Evolutionary conservation across 2,113 vertebrate genomes (phyloP).

Genomic region (Myotis brandtii): DNA sequence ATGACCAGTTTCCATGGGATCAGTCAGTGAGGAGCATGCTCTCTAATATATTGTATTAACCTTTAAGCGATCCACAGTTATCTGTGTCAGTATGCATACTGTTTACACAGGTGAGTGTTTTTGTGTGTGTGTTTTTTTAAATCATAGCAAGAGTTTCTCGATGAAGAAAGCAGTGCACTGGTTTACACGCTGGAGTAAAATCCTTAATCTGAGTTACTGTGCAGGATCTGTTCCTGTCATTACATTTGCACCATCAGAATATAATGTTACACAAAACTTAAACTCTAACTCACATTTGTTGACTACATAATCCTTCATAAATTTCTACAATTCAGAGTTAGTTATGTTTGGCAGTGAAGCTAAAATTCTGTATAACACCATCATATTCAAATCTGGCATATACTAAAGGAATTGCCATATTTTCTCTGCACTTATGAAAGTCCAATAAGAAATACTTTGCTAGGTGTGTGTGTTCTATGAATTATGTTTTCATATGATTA

Average conservation of each 20-base stretch:
- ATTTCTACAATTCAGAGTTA: background rate
- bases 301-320: background rate
- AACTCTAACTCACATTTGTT: background rate
- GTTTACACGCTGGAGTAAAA: background rate
- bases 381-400: background rate
- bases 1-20: background rate
- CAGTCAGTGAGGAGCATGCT: background rate
- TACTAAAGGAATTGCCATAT: background rate
- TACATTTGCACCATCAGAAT: background rate
- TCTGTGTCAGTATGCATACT: background rate
- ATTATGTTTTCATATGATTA: background rate
- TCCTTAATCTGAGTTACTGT: background rate
- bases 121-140: background rate
- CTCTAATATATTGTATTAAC: background rate
- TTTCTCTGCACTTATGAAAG: slow-evolving; percentile 11
- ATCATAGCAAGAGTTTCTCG: background rate
- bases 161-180: background rate
- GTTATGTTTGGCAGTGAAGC: background rate
- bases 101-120: background rate
- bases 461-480: background rate
- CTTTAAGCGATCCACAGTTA: background rate
- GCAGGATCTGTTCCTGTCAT: background rate
- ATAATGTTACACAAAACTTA: background rate
- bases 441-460: background rate
- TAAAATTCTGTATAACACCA: background rate